Evolutionary conservation across 2,113 vertebrate species (phyloP).

Genomic region (Halcyon malimbica): DNA sequence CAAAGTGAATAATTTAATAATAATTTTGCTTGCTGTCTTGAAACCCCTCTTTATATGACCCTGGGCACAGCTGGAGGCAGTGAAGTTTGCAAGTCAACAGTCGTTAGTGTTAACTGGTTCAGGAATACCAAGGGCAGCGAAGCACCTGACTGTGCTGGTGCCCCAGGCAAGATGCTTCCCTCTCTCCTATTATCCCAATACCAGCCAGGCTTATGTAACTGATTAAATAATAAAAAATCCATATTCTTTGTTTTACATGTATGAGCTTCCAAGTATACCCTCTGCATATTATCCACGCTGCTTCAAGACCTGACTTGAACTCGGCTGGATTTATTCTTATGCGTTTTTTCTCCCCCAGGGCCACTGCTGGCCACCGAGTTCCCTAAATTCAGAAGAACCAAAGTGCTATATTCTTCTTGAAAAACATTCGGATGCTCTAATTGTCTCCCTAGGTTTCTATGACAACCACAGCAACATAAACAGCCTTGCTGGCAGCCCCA

Average conservation of each 20-base stretch:
- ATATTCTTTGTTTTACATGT: background rate
- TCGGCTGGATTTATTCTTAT: background rate
- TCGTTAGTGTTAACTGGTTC: background rate
- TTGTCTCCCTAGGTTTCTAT: slow-evolving; percentile 56
- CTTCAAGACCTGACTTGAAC: background rate
- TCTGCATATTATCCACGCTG: rapidly evolving
- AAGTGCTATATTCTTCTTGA: background rate
- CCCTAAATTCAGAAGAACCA: background rate
- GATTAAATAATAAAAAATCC: background rate
- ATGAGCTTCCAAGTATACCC: background rate
- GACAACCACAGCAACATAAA: slow-evolving; percentile 58
- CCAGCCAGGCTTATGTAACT: background rate
- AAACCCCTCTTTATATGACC: background rate
- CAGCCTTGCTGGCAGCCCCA: slow-evolving; percentile 47
- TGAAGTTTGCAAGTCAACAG: background rate
- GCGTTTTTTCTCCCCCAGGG: background rate
- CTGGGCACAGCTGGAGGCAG: background rate
- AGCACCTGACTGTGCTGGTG: background rate
- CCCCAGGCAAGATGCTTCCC: background rate
- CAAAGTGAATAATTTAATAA: background rate
- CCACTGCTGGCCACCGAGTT: background rate
- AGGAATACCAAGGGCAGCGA: background rate
- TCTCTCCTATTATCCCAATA: background rate
- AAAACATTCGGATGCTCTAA: slow-evolving; percentile 39
- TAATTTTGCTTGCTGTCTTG: background rate